Percentiles rank a stretch among this genome's conserved stretches.
Conservation (phyloP, 2,113 vertebrate species). For the Myocastor coypus region DNA sequence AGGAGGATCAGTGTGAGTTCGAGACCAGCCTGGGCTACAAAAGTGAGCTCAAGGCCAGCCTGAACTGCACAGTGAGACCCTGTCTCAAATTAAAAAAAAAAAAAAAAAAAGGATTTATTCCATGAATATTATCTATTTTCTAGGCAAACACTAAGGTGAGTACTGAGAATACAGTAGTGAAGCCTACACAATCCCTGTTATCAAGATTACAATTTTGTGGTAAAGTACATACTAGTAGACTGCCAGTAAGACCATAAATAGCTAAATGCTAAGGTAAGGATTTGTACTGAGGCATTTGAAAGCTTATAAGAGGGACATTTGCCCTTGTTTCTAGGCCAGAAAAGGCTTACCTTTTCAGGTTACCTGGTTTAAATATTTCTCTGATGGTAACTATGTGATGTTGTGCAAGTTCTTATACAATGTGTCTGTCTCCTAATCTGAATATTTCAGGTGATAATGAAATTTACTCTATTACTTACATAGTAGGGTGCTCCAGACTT, state of each 20-base stretch:
- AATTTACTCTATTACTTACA: conserved; percentile 5
- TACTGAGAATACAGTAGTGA: background rate
- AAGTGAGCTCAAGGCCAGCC: no score
- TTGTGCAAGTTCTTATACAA: conserved; percentile 9
- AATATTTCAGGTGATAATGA: conserved; percentile 33
- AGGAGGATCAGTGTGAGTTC: no score
- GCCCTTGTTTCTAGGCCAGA: background rate
- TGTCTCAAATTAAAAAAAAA: no score
- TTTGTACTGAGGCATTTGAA: background rate
- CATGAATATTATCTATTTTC: background rate
- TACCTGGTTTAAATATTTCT: background rate
- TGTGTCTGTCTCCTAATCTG: conserved; percentile 31
- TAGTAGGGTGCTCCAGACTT: background rate
- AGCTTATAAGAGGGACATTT: background rate
- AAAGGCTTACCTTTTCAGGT: background rate
- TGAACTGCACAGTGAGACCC: no score
- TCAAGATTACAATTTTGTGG: background rate
- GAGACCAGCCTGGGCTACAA: no score
- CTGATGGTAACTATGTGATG: background rate
- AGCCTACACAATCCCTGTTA: background rate
- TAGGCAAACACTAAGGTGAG: background rate
- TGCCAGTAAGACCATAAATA: background rate
- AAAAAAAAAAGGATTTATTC: background rate
- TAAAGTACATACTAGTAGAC: background rate
- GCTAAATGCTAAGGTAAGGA: background rate